Conservation (phyloP, 23 tunicate species). For the Botrylloides violaceus region DNA sequence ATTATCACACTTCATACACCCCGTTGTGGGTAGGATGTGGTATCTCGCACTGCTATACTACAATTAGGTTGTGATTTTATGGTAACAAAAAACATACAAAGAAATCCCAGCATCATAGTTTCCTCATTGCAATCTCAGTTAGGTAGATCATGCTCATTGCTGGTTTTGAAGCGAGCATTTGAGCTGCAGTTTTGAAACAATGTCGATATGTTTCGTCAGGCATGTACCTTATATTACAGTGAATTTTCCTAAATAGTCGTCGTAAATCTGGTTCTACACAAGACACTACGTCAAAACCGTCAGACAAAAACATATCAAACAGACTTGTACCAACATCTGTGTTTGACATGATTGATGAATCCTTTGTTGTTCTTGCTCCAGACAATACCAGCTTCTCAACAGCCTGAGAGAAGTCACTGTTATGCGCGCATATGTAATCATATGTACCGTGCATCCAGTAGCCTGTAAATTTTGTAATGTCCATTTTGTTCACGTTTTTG, state of each 20-base stretch:
- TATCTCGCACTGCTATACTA: too few relatives aligned
- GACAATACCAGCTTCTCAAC: background rate
- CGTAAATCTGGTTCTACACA: slow-evolving; percentile 58
- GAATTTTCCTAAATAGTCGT: slow-evolving; percentile 3
- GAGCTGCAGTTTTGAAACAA: slow-evolving; percentile 38
- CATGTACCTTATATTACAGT: slow-evolving; percentile 25
- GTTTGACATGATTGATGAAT: background rate
- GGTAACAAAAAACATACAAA: too few relatives aligned
- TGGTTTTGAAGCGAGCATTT: slow-evolving; percentile 56
- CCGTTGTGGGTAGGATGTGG: too few relatives aligned
- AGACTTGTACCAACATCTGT: slow-evolving; percentile 28
- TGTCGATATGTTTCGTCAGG: slow-evolving; percentile 17
- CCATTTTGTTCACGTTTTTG: slow-evolving; percentile 51
- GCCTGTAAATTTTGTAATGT: slow-evolving; percentile 81
- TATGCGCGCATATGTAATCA: slow-evolving; percentile 41
- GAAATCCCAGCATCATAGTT: slow-evolving; percentile 25
- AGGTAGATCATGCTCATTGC: slow-evolving; percentile 79
- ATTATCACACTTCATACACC: too few relatives aligned
- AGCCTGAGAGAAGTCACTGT: slow-evolving; percentile 3
- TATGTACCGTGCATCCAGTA: slow-evolving; percentile 57
- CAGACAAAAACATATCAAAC: slow-evolving; percentile 38
- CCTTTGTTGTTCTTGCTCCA: background rate
- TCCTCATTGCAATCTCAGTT: slow-evolving; percentile 47
- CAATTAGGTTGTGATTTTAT: too few relatives aligned
- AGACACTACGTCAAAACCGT: slow-evolving; percentile 45